Evolutionary conservation across 2,113 vertebrate species (phyloP).

Genomic region (Vireo altiloquus): DNA sequence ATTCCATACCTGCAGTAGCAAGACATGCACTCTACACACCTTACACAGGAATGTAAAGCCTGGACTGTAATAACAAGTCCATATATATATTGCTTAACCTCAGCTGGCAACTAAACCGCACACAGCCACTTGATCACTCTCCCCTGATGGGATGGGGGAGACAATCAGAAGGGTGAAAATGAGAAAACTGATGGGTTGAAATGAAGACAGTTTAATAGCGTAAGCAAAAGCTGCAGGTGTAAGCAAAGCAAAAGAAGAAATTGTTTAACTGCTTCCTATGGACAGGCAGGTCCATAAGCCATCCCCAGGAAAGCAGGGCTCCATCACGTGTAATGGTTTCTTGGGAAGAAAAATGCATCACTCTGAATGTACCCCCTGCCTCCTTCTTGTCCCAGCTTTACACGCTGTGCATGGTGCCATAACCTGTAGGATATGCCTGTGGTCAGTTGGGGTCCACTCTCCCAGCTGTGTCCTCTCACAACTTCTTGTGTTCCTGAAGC

Average conservation of each 20-base stretch:
- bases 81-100: neutral
- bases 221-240: neutral
- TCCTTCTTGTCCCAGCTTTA: neutral
- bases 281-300: neutral
- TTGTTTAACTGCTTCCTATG: neutral
- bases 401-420: neutral
- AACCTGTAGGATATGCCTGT: too few species aligned
- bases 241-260: neutral
- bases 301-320: neutral
- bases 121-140: neutral
- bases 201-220: neutral
- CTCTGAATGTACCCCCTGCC: accelerated
- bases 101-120: neutral
- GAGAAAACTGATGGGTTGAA: neutral
- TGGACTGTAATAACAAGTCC: neutral
- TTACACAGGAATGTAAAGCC: neutral
- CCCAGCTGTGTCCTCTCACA: neutral
- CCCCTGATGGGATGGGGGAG: neutral
- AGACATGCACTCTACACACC: neutral
- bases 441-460: neutral
- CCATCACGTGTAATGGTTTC: neutral
- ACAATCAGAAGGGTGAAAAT: neutral
- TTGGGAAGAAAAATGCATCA: neutral
- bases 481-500: neutral
- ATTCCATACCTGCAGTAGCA: neutral